These are phyloP conservation scores for Drosophila diplacantha DNA, from an alignment of 2,888 invertebrate species.

Conservation along the genomic window DNA sequence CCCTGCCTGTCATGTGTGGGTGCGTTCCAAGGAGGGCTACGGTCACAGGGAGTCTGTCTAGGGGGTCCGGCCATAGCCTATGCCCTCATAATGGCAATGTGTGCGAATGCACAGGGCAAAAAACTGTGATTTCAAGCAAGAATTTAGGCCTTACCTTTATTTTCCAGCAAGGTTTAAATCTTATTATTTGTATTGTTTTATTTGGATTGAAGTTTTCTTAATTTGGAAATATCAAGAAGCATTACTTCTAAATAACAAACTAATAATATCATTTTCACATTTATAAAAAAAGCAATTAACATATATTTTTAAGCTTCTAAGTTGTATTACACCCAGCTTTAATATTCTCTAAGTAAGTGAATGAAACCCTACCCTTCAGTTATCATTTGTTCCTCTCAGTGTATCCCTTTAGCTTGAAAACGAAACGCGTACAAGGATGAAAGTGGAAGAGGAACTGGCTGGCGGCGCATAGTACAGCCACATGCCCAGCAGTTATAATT, in stretches of 20 bases:
- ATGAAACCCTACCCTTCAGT: no score
- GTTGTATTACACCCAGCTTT: no score
- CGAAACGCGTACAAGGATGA: conserved; percentile 22
- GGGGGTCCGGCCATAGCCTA: conserved; percentile 21
- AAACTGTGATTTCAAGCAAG: neutral
- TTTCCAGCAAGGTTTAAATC: neutral
- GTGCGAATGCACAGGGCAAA: conserved; percentile 11
- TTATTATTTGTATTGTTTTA: neutral
- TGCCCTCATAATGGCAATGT: conserved; percentile 27
- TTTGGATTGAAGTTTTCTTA: neutral
- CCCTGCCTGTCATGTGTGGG: conserved; percentile 7
- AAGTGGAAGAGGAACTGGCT: conserved; percentile 11
- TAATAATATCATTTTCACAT: no score
- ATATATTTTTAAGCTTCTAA: no score
- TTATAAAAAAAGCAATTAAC: no score
- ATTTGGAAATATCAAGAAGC: neutral
- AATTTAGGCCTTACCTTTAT: neutral
- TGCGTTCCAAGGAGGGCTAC: neutral
- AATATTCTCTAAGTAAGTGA: neutral
- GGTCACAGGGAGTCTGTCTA: conserved; percentile 7
- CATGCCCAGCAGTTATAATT: conserved; percentile 48
- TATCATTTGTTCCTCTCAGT: neutral
- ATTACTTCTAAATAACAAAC: no score
- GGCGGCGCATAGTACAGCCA: conserved; percentile 13
- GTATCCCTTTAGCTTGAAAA: conserved; percentile 4